A percentile compares a stretch with the other conserved stretches of the same genome.
Conservation (phyloP, 2,888 invertebrate species). For the Harpagoxenus sublaevis region DNA sequence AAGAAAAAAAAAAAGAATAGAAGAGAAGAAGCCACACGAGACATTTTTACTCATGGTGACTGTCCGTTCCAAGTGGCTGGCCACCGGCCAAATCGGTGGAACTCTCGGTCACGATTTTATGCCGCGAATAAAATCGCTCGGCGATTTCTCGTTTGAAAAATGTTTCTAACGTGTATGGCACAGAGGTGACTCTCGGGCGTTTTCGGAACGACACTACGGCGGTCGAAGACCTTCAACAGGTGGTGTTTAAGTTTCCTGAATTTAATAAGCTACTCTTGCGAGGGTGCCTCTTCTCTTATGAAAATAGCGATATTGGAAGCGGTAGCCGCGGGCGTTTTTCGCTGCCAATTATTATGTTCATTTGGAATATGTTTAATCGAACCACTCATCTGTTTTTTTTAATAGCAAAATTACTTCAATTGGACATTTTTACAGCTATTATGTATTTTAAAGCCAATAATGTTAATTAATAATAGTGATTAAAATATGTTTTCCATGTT, state of each 20-base stretch:
- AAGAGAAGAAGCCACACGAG: slow-evolving; percentile 52
- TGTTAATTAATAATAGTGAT: neutral
- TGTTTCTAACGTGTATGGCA: slow-evolving; percentile 53
- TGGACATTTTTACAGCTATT: neutral
- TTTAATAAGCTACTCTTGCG: slow-evolving; percentile 69
- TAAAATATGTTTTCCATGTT: neutral
- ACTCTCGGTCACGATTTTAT: slow-evolving; percentile 60
- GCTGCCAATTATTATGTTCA: neutral
- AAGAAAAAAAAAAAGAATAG: neutral
- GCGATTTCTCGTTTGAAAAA: slow-evolving; percentile 69
- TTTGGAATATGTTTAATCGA: slow-evolving; percentile 9
- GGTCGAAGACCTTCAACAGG: slow-evolving; percentile 75
- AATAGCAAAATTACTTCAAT: neutral
- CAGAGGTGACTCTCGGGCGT: slow-evolving; percentile 35
- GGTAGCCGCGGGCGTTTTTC: neutral
- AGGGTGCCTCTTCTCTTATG: slow-evolving; percentile 7
- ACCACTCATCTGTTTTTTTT: neutral
- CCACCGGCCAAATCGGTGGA: slow-evolving; percentile 65
- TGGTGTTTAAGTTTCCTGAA: slow-evolving; percentile 76
- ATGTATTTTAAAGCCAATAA: neutral
- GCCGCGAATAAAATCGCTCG: slow-evolving; percentile 55
- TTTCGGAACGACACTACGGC: slow-evolving; percentile 63
- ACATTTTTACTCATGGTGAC: slow-evolving; percentile 58
- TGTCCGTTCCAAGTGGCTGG: slow-evolving; percentile 65
- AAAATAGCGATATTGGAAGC: slow-evolving; percentile 25